Evolutionary conservation across 2,797 vertebrate genomes (phyloP), one percentile per base, ranked within the genome.

Genomic region (Peromyscus eremicus): DNA sequence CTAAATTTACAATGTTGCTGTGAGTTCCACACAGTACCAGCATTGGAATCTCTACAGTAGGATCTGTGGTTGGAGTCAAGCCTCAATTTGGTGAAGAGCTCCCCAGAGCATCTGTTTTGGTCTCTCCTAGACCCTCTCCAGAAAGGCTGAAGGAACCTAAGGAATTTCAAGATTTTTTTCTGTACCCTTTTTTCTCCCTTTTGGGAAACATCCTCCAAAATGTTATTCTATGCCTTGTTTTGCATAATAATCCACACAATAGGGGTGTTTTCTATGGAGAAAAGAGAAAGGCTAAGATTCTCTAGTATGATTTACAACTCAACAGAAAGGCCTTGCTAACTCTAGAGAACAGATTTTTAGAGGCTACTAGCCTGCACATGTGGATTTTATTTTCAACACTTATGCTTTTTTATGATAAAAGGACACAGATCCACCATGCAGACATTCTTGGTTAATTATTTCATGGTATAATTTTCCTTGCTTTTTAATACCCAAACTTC

Each of bases 361-460:
- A 95, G 71, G 40, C 37, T 32, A 57, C n/a, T 89, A 14, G 0
- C 40, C 71, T 87, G 70, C 46, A 91, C 60, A 90, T 81, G 8
- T 37, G 95, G 91, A 95, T 62, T 83, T 84, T 68, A 93, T 94
- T 95, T 94, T 81, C 17, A 81, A 80, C 75, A 94, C 11, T n/a
- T 86, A 27, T 16, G 37, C 34, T 89, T 89, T 55, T 84, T 84
- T 89, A 80, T 66, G 96, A 62, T 91, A 87, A 92, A 80, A 93
- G 6, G 52, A 93, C 55, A 93, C 17, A 68, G 14, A 23, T 83
- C 83, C 64, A 70, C 37, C 70, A 92, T n/a, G 92, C 34, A 91
- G 75, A 89, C 62, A 14, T 66, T 76, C 16, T 94, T 86, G 3
- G 25, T 92, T 86, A 80, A 89, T 89, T 87, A 91, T 91, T 97